A percentile compares a stretch with the other conserved stretches of the same genome.
These are phyloP conservation scores for Suncus etruscus DNA, from an alignment of 2,113 vertebrate genomes.

Conservation along the genomic window DNA sequence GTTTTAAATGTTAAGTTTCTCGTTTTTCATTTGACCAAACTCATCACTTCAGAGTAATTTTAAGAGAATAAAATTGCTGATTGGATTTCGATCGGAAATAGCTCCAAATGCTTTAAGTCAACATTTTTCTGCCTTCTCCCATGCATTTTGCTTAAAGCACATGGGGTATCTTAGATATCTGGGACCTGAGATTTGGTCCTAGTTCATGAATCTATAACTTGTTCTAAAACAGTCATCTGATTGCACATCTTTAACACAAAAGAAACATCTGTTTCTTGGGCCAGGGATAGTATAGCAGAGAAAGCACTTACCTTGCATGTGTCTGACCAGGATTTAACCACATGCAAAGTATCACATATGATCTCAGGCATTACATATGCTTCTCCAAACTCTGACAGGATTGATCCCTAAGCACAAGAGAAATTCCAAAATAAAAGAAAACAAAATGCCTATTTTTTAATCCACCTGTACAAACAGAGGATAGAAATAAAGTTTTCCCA, in stretches of 20 bases:
- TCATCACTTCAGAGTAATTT: conserved; percentile 38
- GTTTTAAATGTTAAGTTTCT: conserved; percentile 50
- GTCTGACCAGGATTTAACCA: no score
- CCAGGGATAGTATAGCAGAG: no score
- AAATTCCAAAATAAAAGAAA: no score
- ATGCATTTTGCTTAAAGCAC: conserved; percentile 18
- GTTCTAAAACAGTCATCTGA: conserved; percentile 6
- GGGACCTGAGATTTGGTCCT: background rate
- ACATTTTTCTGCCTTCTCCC: background rate
- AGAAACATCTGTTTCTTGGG: no score
- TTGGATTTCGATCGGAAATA: conserved; percentile 31
- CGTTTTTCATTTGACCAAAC: conserved; percentile 54
- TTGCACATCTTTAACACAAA: conserved; percentile 4
- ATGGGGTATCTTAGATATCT: background rate
- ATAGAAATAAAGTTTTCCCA: conserved; percentile 51
- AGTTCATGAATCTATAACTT: background rate
- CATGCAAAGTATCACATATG: no score
- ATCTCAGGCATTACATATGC: no score
- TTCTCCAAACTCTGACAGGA: no score
- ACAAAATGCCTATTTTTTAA: conserved; percentile 20
- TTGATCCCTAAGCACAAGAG: no score
- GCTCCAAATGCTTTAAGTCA: background rate
- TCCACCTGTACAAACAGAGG: background rate
- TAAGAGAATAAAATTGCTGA: background rate
- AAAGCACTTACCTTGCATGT: no score